Evolutionary conservation across 2,888 invertebrate species (phyloP).

Genomic region (Machimus atricapillus): DNA sequence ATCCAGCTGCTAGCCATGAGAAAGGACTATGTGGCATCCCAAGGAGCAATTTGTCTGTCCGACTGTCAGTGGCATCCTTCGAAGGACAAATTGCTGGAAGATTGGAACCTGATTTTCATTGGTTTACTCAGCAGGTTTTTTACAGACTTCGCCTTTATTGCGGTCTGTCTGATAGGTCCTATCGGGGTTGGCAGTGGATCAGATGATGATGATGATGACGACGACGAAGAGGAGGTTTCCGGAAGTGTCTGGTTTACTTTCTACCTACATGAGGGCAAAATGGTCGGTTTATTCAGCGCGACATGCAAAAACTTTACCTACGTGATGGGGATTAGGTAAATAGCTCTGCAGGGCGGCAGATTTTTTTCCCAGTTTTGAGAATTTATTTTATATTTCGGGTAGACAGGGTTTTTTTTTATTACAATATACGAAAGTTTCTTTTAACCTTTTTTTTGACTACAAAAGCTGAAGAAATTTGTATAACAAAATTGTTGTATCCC

Average conservation of each 20-base stretch:
- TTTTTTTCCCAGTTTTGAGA: not conserved
- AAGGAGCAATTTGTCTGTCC: constrained; percentile 19
- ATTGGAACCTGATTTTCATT: constrained; percentile 24
- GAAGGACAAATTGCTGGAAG: constrained; percentile 9
- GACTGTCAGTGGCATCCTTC: constrained; percentile 14
- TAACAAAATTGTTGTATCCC: too few relatives aligned
- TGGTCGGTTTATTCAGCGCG: not conserved
- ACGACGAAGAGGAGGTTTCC: not conserved
- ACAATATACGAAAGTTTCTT: too few relatives aligned
- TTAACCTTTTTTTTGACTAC: too few relatives aligned
- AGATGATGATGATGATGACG: not conserved
- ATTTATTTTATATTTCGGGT: not conserved
- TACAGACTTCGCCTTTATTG: not conserved
- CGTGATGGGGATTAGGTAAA: not conserved
- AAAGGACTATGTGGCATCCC: constrained; percentile 8
- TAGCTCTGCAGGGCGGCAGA: not conserved
- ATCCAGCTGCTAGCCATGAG: not conserved
- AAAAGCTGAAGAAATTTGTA: too few relatives aligned
- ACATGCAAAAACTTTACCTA: not conserved
- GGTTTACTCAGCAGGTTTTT: constrained; percentile 18
- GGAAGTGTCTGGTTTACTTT: not conserved
- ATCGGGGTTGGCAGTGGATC: not conserved
- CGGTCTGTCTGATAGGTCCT: not conserved
- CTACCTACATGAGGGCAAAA: not conserved
- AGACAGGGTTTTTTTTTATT: not conserved